Base-by-base conservation (phyloP, 2,113 vertebrate species). In the Emydura subglobosa region DNA sequence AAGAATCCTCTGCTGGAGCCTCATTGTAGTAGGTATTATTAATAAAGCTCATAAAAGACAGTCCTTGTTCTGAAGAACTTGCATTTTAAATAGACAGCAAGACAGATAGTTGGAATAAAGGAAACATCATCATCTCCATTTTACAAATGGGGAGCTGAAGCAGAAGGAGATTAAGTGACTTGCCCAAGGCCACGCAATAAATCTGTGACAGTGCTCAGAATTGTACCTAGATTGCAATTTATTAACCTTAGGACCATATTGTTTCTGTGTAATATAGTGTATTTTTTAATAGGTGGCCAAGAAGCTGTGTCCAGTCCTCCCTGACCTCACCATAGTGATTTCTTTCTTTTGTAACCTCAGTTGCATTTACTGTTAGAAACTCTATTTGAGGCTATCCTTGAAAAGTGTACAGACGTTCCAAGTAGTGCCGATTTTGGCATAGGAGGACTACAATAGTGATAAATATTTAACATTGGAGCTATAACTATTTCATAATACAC, bases 221-320 rank as follows among this genome's bases (percentile, higher is more conserved):
- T 76, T 17, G 42, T 44, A 74, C 42, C 14, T 51, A 54, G 92
- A 14, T 22, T 83, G 2, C 21, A 31, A 22, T 65, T 94, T 76
- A 12, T 81, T 3, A 29, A 50, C 34, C 34, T 11, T 72, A 39
- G 22, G 65, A 10, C 19, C 54, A 10, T 34, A 0, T 19, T 86
- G 10, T 14, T 39, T 85, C 55, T 51, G 19, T 85, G 50, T 24
- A 57, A 5, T 0, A 0, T 79, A 3, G 29, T 42, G n/a, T 47
- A 76, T 42, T 21, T 2, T 24, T 57, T 44, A 17, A 39, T 42
- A 4, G 9, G 74, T 61, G 14, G 21, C 6, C 42, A 76, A 42
- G 72, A 49, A 5, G 3, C 29, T 61, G 22, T 29, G 53, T 31
- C 1, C 47, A 14, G 27, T 88, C 84, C 7, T 82, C 76, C 84